Percentiles rank a stretch among this genome's conserved stretches.
Evolutionary conservation across 2,888 invertebrate species (phyloP).

Genomic region (Scrobipalpa atriplicella): DNA sequence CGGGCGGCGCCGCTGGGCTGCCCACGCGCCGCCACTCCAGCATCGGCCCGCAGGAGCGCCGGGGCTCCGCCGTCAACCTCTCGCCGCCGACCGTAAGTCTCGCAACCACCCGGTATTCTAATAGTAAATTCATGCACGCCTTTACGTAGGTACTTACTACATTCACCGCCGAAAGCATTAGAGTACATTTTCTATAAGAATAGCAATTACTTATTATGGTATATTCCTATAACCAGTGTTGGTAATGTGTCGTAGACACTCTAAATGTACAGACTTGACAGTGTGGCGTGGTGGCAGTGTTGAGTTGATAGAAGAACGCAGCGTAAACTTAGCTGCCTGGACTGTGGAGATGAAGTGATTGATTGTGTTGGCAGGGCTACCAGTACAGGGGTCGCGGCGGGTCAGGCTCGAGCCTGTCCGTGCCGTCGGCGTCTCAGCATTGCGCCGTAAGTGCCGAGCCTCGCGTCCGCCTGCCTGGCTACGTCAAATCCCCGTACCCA

Average conservation of each 20-base stretch:
- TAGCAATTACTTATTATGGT: no score
- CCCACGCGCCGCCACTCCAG: conserved; percentile 95
- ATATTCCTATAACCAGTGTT: conserved; percentile 16
- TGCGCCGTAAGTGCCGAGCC: conserved; percentile 84
- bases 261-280: conserved; percentile 35
- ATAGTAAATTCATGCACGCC: not conserved
- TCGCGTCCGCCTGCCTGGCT: conserved; percentile 60
- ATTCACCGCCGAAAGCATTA: not conserved
- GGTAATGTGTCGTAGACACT: conserved; percentile 33
- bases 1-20: conserved; percentile 88
- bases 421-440: conserved; percentile 87
- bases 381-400: conserved; percentile 86
- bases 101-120: not conserved
- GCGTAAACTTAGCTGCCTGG: conserved; percentile 33
- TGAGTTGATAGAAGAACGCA: conserved; percentile 31
- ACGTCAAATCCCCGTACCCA: conserved; percentile 59
- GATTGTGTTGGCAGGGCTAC: conserved; percentile 81
- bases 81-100: conserved; percentile 94
- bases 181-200: not conserved
- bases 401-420: conserved; percentile 92
- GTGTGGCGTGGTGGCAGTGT: conserved; percentile 14
- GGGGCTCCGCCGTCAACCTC: conserved; percentile 91
- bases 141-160: not conserved
- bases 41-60: conserved; percentile 94
- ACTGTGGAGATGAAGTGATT: conserved; percentile 54